Base-by-base conservation (phyloP, 2,113 vertebrate genomes). In the Tragelaphus scriptus region DNA sequence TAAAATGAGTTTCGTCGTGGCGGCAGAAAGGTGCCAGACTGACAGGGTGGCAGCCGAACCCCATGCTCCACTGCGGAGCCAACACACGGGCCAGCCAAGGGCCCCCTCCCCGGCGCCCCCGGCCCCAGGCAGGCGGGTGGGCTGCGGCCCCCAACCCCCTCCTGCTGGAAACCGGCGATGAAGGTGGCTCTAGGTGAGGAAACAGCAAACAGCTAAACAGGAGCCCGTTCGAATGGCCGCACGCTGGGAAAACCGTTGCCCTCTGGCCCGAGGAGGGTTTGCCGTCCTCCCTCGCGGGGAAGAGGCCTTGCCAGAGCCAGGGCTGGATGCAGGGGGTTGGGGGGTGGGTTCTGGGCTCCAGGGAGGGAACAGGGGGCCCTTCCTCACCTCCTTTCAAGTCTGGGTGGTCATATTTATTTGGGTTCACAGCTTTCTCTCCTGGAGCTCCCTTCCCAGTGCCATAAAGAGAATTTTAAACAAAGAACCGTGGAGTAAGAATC, bases 1-100 rank as follows among this genome's bases (percentile, higher is more conserved):
- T 80, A 30, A 96, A 95, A 92, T 2, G 82, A 68, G 90, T 91
- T 68, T 58, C 9, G 84, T 26, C 15, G 25, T 2, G 30, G 91
- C 56, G 96, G 91, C 90, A 85, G 87, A 14, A 95, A 98, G 98
- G 96, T 86, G 94, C 77, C 95, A 84, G 88, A 91, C 61, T 82
- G 95, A 88, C 95, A 90, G 94, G 85, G 85, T 90, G 80, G 81
- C 63, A 15, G 68, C 14, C 12, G 15, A 94, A 75, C 85, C 85
- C 59, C 65, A 75, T 4, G 1, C 65, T 90, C 88, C 47, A 28
- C 0, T 14, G 30, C 5, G 7, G 90, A 61, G 80, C 86, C 71
- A 40, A 65, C 77, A 71, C 5, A 1, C 1, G 44, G 90, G 51
- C 75, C 9, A 0, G 4, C 63, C 61, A 2, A 65, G 88, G 93